Evolutionary conservation across 2,797 vertebrate species (phyloP).

Genomic region (Mus caroli): DNA sequence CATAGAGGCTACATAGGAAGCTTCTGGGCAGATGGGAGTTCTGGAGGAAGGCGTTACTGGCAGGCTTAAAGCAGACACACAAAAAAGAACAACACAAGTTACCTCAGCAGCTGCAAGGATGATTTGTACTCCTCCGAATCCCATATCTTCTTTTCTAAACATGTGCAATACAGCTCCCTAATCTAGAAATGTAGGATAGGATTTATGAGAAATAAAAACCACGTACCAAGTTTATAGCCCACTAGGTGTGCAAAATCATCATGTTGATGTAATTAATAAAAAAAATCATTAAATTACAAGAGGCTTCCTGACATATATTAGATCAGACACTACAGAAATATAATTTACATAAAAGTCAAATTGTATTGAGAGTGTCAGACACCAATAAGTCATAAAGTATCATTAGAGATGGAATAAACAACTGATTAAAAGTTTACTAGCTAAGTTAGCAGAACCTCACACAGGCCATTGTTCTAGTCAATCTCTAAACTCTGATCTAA

Average conservation of each 20-base stretch:
- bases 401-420: background rate
- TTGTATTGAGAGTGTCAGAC: background rate
- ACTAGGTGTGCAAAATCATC: conserved; percentile 71
- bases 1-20: conserved; percentile 59
- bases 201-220: conserved; percentile 78
- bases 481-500: conserved; percentile 50
- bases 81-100: conserved; percentile 77
- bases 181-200: conserved; percentile 89
- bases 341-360: conserved; percentile 52
- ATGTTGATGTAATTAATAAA: conserved; percentile 58
- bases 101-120: conserved; percentile 95
- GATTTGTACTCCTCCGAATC: conserved; percentile 95
- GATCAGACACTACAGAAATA: conserved; percentile 13
- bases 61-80: conserved; percentile 49
- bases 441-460: conserved; percentile 20
- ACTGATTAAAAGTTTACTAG: background rate
- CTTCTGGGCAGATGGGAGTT: conserved; percentile 62
- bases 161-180: conserved; percentile 95
- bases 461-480: conserved; percentile 22
- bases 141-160: conserved; percentile 95
- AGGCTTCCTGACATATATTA: conserved; percentile 3
- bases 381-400: background rate
- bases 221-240: background rate
- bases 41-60: conserved; percentile 73
- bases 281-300: conserved; percentile 11